Evolutionary conservation across 1,140 invertebrate genomes (phyloP).

Genomic region (Drosophila takahashii): DNA sequence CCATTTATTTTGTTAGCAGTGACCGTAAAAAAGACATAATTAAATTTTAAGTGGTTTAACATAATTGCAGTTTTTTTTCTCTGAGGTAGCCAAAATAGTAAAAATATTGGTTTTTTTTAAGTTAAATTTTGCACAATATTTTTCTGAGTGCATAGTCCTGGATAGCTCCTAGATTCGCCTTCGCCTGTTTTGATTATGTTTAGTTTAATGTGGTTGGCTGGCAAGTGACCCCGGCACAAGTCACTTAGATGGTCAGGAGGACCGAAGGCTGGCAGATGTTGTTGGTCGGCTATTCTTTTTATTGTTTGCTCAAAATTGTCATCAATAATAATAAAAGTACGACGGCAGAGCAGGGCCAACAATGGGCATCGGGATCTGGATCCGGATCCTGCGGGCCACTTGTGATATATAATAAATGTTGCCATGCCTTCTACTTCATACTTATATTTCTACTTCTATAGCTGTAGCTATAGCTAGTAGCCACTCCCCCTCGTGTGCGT

Average conservation of each 20-base stretch:
- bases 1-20: too few relatives aligned
- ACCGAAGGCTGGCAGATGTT: constrained; percentile 48
- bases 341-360: constrained; percentile 39
- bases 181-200: constrained; percentile 55
- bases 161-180: constrained; percentile 17
- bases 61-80: too few relatives aligned
- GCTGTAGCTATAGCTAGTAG: background rate
- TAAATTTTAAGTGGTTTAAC: too few relatives aligned
- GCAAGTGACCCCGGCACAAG: constrained; percentile 47
- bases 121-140: too few relatives aligned
- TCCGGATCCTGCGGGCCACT: constrained; percentile 64
- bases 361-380: constrained; percentile 48
- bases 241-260: constrained; percentile 36
- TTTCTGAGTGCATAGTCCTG: background rate
- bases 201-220: constrained; percentile 52
- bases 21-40: too few relatives aligned
- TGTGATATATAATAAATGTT: constrained; percentile 78
- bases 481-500: constrained; percentile 22
- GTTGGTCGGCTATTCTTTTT: constrained; percentile 55
- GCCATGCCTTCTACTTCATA: constrained; percentile 41
- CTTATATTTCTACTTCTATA: constrained; percentile 8
- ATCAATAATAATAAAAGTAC: constrained; percentile 81
- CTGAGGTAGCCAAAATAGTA: too few relatives aligned
- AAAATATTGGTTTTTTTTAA: background rate
- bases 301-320: constrained; percentile 81